Evolutionary conservation across 2,797 vertebrate species (phyloP), one percentile per base, ranked within the genome.

Genomic region (Hyperoplus immaculatus): DNA sequence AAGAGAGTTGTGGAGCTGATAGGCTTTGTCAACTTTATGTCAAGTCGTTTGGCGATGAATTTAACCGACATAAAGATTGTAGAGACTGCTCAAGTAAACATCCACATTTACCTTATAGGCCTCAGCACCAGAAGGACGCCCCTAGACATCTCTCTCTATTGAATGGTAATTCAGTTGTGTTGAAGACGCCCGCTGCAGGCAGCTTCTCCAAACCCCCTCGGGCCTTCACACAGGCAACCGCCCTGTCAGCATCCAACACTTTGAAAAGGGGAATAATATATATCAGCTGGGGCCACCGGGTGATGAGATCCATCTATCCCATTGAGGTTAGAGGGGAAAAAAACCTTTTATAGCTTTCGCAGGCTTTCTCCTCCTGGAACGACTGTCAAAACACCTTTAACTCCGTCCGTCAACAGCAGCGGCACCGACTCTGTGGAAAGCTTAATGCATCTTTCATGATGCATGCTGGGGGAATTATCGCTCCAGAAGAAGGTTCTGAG

Each of bases 371-470:
- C 69, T 77, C 77, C 72, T 51, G 78, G 78, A 82, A 82, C 16
- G 13, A 49, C 82, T 81, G 80, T 89, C 82, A 83, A 59, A 77
- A 76, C 76, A 69, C 81, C 73, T 87, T 82, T 54, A 78, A 65
- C 73, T 51, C 67, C 3, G 57, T 77, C 84, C 77, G 77, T 83
- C 80, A 69, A 60, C 69, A 14, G 47, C 53, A 36, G 49, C 21
- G 3, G 1, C 12, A 12, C 21, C 4, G 1, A 51, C 51, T 69
- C 53, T 59, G 67, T 60, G 3, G 43, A 29, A 80, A 81, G 75
- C 69, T 14, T 53, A n/a, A 80, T 87, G 75, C 81, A 87, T 88
- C 15, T 85, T 83, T 85, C 66, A 89, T 71, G 75, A 81, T 56
- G 67, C 39, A 29, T 12, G 69, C 64, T 11, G 46, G 3, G 72